phyloP scores from a whole-genome alignment of 2,797 vertebrate species.

The Epinephelus malabaricus region DNA sequence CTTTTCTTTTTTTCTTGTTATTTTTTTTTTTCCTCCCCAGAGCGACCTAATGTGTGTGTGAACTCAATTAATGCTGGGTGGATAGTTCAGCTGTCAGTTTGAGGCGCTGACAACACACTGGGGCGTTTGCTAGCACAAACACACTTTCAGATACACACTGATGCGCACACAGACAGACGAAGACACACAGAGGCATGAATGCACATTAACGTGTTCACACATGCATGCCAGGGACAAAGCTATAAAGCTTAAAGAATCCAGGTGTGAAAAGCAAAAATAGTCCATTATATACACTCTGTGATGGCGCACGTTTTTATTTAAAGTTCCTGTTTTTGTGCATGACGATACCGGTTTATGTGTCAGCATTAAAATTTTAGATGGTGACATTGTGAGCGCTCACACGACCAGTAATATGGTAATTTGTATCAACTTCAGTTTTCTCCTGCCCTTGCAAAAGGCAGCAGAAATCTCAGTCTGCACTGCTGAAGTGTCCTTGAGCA shows the following conservation, averaged over 20 bases:
- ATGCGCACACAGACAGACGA: background rate
- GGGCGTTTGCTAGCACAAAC: background rate
- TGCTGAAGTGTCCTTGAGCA: slow-evolving; percentile 16
- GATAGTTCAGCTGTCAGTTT: slow-evolving; percentile 66
- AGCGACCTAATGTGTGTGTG: slow-evolving; percentile 49
- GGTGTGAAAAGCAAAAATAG: slow-evolving; percentile 10
- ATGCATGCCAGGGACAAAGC: background rate
- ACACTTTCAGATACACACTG: slow-evolving; percentile 15
- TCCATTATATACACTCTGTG: background rate
- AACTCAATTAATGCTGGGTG: slow-evolving; percentile 69
- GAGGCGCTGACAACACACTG: slow-evolving; percentile 31
- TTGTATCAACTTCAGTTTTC: background rate
- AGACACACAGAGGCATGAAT: background rate
- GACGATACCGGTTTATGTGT: background rate
- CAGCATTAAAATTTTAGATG: no score
- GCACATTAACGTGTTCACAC: background rate
- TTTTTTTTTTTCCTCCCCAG: background rate
- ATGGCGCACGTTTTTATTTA: no score
- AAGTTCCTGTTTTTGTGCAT: no score
- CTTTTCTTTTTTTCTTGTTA: slow-evolving; percentile 9
- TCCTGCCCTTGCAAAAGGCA: background rate
- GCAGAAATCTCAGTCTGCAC: background rate
- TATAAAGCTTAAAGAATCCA: background rate
- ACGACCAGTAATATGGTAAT: background rate
- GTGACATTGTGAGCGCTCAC: background rate